Base-by-base conservation (phyloP, 37 sponge, comb jelly and placozoan species). In the Chondrosia reniformis region DNA sequence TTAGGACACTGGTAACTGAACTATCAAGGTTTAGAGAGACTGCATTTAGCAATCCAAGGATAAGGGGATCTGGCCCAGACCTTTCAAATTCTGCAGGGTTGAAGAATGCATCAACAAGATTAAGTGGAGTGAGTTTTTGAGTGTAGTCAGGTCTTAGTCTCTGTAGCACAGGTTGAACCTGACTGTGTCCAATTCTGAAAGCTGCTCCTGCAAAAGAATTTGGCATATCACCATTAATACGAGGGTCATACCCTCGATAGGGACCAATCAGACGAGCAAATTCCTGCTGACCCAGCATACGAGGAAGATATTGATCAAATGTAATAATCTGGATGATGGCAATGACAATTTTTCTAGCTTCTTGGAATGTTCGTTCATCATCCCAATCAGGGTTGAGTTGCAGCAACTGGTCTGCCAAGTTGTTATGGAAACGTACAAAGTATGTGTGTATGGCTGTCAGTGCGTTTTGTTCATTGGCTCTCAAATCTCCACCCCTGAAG, bases 381-480 rank as follows among this genome's bases (percentile, higher is more conserved):
- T 69, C 61, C 97, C 97, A 96, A 46, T 28, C 43, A 0, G 91
- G 94, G 72, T 98, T 98, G 58, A 98, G 62, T n/a, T 32, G 25
- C 0, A 57, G 71, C 54, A 98, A 76, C 39, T 30, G 32, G 3
- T 63, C 38, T 33, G 94, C 99, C 65, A 92, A 80, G 55, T 93
- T 75, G 76, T 98, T 98, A 89, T 98, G 99, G 58, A 95, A 93
- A 45, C 99, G 63, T 30, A 98, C 57, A 85, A 86, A 98, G 21
- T 95, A 63, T 19, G 96, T 98, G 85, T 98, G 99, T 94, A 98
- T 89, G 27, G 85, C 76, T 30, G 93, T 85, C 61, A 59, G n/a
- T 19, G 30, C 61, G 30, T 59, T 25, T 30, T 59, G 61, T 30
- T 59, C 61, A 30, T 59, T 59, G 61, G 61, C 61, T 13, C 61